Evolutionary conservation across 2,113 vertebrate species (phyloP), one percentile per base, ranked within the genome.

Genomic region (Crotalus tigris): DNA sequence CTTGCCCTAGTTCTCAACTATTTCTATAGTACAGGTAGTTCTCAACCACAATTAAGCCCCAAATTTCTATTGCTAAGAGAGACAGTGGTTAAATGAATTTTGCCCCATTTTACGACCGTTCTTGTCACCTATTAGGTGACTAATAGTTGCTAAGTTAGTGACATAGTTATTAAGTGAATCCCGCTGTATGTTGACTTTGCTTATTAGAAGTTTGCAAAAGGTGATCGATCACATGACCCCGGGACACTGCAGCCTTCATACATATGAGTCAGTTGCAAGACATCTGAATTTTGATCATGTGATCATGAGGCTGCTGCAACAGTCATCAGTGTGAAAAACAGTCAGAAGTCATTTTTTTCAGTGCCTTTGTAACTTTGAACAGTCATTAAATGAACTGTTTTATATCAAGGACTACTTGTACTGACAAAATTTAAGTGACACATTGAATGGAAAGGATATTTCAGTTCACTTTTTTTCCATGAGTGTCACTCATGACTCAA

Each of bases 401-500:
- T 69, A 69, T n/a, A 29, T n/a, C 64, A n/a, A 69, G 64, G 64
- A 69, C 64, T 87, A 51, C 24, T 29, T 53, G 49, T 51, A 94
- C n/a, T 91, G 49, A 0, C 7, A 91, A 89, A 89, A 57, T 58
- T 51, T 88, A 57, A 53, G 54, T 39, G 44, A 93, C 90, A 92
- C 91, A 23, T 51, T 46, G 87, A 87, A n/a, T 0, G 85, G 85
- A 93, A 19, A 88, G 87, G 21, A 19, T 9, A 33, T 69, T 44
- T 75, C 53, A n/a, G 24, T 85, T 91, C 46, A 58, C 90, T 24
- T 81, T 88, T n/a, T 88, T 92, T 85, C 86, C 57, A 49, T 44
- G 58, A 19, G 86, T 26, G 26, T 85, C 86, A 85, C 55, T 91
- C 59, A 81, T 46, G 51, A n/a, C 39, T 95, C 91, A 93, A 64